Evolutionary conservation across 2,888 invertebrate species (phyloP).

Genomic region (Agrotis segetum): DNA sequence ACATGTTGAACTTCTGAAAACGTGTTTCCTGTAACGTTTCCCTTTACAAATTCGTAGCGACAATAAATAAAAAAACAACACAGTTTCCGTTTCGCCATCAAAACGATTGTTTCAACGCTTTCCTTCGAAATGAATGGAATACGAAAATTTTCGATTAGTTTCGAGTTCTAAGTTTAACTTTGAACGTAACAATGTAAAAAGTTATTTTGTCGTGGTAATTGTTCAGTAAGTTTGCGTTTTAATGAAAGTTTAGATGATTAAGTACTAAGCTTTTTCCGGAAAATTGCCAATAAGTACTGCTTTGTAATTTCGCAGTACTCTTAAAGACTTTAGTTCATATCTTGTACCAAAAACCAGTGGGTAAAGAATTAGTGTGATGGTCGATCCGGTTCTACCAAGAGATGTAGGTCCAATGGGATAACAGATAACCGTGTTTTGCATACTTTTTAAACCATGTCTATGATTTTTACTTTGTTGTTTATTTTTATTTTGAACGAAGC

Average conservation of each 20-base stretch:
- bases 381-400: slow-evolving; percentile 56
- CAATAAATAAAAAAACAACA: slow-evolving; percentile 9
- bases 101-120: slow-evolving; percentile 33
- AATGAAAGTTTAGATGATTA: slow-evolving; percentile 15
- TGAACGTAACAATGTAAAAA: slow-evolving; percentile 20
- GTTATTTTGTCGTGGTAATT: slow-evolving; percentile 30
- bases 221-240: slow-evolving; percentile 4
- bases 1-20: not conserved
- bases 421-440: slow-evolving; percentile 41
- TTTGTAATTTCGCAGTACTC: not conserved
- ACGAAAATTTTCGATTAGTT: slow-evolving; percentile 46
- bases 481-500: slow-evolving; percentile 10
- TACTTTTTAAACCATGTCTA: slow-evolving; percentile 36
- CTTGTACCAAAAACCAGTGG: slow-evolving; percentile 33
- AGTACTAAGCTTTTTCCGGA: not conserved
- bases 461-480: slow-evolving; percentile 26
- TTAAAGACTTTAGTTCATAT: slow-evolving; percentile 20
- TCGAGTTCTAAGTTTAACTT: slow-evolving; percentile 34
- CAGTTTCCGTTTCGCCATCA: slow-evolving; percentile 8
- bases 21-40: not conserved
- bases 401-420: slow-evolving; percentile 57
- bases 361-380: slow-evolving; percentile 53
- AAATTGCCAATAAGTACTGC: not conserved
- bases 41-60: slow-evolving; percentile 1
- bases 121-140: slow-evolving; percentile 20